phyloP scores from a whole-genome alignment of 2,113 vertebrate genomes.

The Colius striatus region DNA sequence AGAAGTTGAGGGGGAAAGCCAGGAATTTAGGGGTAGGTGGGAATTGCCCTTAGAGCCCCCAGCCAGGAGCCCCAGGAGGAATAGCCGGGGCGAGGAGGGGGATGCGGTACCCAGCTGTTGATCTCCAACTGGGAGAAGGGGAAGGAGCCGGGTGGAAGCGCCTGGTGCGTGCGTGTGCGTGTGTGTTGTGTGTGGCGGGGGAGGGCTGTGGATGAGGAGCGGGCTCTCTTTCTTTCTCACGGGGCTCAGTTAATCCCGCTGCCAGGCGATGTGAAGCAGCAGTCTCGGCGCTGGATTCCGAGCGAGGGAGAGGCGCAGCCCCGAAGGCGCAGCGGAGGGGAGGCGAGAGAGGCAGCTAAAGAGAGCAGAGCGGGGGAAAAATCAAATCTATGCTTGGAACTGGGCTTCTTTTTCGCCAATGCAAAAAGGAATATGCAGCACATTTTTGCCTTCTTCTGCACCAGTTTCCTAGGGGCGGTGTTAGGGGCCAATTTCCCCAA shows the following conservation, averaged over 20 bases:
- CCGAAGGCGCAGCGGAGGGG: conserved; percentile 54
- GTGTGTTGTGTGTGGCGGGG: conserved; percentile 57
- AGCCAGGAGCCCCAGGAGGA: background rate
- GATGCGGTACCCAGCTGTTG: background rate
- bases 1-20: background rate
- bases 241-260: conserved; percentile 80
- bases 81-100: background rate
- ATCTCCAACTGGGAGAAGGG: background rate
- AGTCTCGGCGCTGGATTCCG: conserved; percentile 76
- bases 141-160: conserved; percentile 36
- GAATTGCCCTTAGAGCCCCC: background rate
- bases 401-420: conserved; percentile 94
- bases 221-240: conserved; percentile 72
- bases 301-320: conserved; percentile 63
- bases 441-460: conserved; percentile 96
- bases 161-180: conserved; percentile 21
- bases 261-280: conserved; percentile 81
- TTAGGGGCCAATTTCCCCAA: conserved; percentile 99
- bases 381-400: conserved; percentile 92
- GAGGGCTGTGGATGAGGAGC: conserved; percentile 75
- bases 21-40: background rate
- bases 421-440: conserved; percentile 99
- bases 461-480: conserved; percentile 97
- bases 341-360: conserved; percentile 63
- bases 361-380: conserved; percentile 70